Evolutionary conservation across 2,113 vertebrate species (phyloP), one percentile per base, ranked within the genome.

Genomic region (Hiodon tergisus): DNA sequence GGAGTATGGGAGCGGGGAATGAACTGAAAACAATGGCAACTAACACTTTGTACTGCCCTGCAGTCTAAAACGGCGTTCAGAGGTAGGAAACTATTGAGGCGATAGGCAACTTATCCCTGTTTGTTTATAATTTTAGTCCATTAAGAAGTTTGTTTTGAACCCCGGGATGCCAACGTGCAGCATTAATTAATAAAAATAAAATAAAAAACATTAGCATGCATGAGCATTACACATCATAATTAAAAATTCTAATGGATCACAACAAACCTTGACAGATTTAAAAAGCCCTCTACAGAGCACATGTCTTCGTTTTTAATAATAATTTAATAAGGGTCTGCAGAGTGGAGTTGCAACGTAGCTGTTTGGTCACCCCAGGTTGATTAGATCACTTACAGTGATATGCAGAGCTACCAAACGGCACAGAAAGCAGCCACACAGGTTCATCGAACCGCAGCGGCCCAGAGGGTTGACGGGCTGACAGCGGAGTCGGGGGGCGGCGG

Each of bases 211-310:
- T 80, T 80, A 80, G 71, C 53, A 53, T 72, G 46, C 62, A 17
- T 52, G 69, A 50, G 73, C 72, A 65, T 74, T 66, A 76, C 74
- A 78, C 74, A 73, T 78, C 75, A 74, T 78, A 78, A 80, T 82
- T 80, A 67, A 67, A 74, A 61, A 46, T 62, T 50, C 9, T 14
- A 61, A 47, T 5, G 16, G 55, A 55, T 59, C 70, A 59, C 10
- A 71, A 60, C n/a, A 46, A 50, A 48, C 70, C 46, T 58, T 58
- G 55, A 10, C 31, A 8, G 57, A 59, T 71, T 58, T 31, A 14
- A 9, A 59, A 9, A 59, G 58, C 7, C 7, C 3, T 59, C 14
- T 14, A 14, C 7, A 59, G 58, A 9, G 9, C 9, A 14, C 9
- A 59, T 13, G 9, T 9, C 58, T 14, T 11, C 14, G 58, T 59